Percentiles rank a stretch among this genome's conserved stretches.
Evolutionary conservation across 2,888 invertebrate genomes (phyloP).

Genomic region (Drosophila dives): DNA sequence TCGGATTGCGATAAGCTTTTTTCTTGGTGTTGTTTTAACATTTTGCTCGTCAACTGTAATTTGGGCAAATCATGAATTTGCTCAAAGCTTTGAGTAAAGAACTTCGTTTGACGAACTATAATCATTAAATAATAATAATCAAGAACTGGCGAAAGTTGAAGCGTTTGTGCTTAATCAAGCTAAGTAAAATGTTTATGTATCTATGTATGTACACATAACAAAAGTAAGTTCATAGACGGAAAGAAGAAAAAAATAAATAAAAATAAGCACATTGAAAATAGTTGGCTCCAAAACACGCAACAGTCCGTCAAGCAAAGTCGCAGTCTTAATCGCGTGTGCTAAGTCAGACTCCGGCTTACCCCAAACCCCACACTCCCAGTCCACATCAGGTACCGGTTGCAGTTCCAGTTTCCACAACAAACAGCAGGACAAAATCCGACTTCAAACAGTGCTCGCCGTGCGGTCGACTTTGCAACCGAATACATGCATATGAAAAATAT

Average conservation of each 20-base stretch:
- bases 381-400: constrained; percentile 18
- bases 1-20: constrained; percentile 1
- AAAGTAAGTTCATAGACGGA: constrained; percentile 1
- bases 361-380: background rate
- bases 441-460: constrained; percentile 74
- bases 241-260: constrained; percentile 32
- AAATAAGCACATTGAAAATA: constrained; percentile 58
- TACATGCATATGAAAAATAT: constrained; percentile 13
- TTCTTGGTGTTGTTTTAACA: constrained; percentile 1
- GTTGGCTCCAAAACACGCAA: constrained; percentile 73
- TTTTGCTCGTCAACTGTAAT: constrained; percentile 31
- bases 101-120: constrained; percentile 53
- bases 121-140: constrained; percentile 74
- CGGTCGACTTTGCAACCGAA: constrained; percentile 50
- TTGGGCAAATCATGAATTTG: constrained; percentile 51
- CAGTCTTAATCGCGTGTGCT: constrained; percentile 52
- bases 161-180: constrained; percentile 66
- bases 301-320: constrained; percentile 66
- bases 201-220: background rate
- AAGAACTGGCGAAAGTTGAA: constrained; percentile 62
- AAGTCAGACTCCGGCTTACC: background rate
- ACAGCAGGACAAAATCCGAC: constrained; percentile 60
- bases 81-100: constrained; percentile 40
- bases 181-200: constrained; percentile 48
- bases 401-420: constrained; percentile 24